A percentile compares a stretch with the other conserved stretches of the same genome.
These are phyloP conservation scores for Oreonectes daqikongensis DNA, from an alignment of 2,797 vertebrate species.

Conservation along the genomic window DNA sequence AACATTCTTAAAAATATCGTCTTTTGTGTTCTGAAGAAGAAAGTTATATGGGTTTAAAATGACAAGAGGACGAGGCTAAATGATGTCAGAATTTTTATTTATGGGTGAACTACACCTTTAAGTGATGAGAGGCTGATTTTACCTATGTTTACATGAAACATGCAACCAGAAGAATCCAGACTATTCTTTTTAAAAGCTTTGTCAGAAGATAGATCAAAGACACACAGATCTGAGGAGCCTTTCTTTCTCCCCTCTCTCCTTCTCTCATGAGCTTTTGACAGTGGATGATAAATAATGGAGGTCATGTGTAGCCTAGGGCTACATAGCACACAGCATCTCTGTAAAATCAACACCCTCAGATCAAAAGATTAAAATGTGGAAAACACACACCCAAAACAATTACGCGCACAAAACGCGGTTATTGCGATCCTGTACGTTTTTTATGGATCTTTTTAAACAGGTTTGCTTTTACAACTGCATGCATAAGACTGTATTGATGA, in stretches of 20 bases:
- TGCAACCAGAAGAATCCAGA: slow-evolving; percentile 5
- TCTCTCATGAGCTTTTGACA: slow-evolving; percentile 31
- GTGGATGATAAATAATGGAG: slow-evolving; percentile 52
- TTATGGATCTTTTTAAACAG: background rate
- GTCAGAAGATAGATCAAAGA: slow-evolving; percentile 43
- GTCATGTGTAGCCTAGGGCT: slow-evolving; percentile 46
- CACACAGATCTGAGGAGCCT: slow-evolving; percentile 6
- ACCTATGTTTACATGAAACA: slow-evolving; percentile 5
- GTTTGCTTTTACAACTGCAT: background rate
- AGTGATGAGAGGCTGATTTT: background rate
- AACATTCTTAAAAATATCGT: too few relatives aligned
- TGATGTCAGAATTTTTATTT: too few relatives aligned
- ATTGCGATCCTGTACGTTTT: slow-evolving; percentile 3
- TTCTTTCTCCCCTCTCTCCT: slow-evolving; percentile 5
- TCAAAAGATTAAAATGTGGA: slow-evolving; percentile 46
- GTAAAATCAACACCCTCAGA: slow-evolving; percentile 46
- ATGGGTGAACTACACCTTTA: background rate
- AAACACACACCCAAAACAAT: background rate
- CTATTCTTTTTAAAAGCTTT: slow-evolving; percentile 35
- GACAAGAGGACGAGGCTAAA: too few relatives aligned
- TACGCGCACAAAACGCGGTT: background rate
- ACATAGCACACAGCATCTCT: slow-evolving; percentile 28
- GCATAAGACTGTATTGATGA: background rate
- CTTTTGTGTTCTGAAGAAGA: too few relatives aligned
- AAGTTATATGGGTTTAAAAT: too few relatives aligned